These are phyloP conservation scores for Mungos mungo DNA, from an alignment of 2,113 vertebrate genomes.

Conservation along the genomic window DNA sequence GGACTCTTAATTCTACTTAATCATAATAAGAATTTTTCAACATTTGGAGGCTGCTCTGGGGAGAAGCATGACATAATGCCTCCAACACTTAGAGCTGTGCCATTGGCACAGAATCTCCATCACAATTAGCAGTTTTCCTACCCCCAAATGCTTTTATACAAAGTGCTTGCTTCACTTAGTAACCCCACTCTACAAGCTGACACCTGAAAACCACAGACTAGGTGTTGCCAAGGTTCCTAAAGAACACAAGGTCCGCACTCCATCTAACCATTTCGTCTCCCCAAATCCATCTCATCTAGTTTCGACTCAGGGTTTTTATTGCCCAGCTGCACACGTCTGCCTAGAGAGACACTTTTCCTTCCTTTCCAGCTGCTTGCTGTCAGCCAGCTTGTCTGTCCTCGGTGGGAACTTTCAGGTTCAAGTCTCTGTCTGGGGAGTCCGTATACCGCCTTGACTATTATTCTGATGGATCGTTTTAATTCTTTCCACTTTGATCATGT, in stretches of 20 bases:
- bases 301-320: neutral
- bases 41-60: constrained; percentile 1
- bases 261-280: neutral
- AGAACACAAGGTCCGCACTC: neutral
- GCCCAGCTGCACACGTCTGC: neutral
- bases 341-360: neutral
- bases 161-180: neutral
- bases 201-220: neutral
- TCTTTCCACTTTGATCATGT: constrained; percentile 57
- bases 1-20: neutral
- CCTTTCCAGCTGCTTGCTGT: constrained; percentile 5
- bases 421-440: constrained; percentile 4
- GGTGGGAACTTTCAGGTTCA: constrained; percentile 30
- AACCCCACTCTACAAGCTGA: neutral
- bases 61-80: constrained; percentile 7
- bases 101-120: neutral
- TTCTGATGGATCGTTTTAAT: constrained; percentile 67
- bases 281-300: neutral
- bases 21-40: constrained; percentile 42
- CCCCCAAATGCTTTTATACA: neutral
- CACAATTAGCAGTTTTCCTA: neutral
- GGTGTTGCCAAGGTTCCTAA: neutral
- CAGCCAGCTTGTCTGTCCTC: constrained; percentile 29
- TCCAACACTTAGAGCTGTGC: neutral
- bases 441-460: constrained; percentile 25